These are phyloP conservation scores for Ranitomeya imitator DNA, from an alignment of 2,113 vertebrate species.

Conservation along the genomic window DNA sequence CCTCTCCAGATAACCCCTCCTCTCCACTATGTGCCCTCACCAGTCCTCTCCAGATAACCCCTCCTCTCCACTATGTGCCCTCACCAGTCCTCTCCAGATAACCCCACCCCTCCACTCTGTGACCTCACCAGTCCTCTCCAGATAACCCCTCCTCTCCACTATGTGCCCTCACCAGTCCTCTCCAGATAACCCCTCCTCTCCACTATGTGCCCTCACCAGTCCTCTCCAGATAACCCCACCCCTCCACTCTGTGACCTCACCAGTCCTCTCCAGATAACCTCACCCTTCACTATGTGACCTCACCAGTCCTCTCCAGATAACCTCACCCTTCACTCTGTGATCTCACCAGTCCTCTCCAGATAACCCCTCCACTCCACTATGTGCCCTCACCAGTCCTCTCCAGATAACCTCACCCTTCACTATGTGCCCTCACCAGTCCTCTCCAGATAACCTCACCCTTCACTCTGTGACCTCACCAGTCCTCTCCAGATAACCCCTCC, in stretches of 20 bases:
- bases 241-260: background rate
- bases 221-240: background rate
- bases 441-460: background rate
- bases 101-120: background rate
- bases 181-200: background rate
- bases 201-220: background rate
- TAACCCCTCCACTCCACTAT: background rate
- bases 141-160: background rate
- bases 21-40: background rate
- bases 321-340: background rate
- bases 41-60: background rate
- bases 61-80: background rate
- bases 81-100: background rate
- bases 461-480: background rate
- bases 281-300: background rate
- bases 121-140: background rate
- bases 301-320: background rate
- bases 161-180: background rate
- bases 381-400: background rate
- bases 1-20: background rate
- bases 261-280: background rate
- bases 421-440: background rate
- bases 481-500: background rate
- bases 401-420: background rate
- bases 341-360: background rate